Percentiles rank a stretch among this genome's conserved stretches.
These are phyloP conservation scores for Campylomormyrus numenius DNA, from an alignment of 2,113 vertebrate genomes.

Conservation along the genomic window DNA sequence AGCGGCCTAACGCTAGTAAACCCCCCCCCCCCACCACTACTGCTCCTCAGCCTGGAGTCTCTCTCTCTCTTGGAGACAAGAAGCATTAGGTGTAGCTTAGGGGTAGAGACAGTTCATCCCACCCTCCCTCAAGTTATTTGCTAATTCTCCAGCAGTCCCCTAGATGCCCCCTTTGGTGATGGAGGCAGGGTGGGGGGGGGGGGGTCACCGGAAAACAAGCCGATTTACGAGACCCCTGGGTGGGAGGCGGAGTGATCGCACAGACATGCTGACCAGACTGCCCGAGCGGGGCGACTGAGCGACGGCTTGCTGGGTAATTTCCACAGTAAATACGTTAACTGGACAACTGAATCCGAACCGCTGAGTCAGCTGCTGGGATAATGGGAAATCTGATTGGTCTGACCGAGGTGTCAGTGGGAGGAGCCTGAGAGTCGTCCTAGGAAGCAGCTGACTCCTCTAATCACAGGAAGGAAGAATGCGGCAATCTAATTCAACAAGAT, in stretches of 20 bases:
- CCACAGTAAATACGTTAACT: constrained; percentile 49
- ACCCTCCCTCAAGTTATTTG: background rate
- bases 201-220: background rate
- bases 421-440: constrained; percentile 14
- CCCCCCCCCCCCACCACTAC: background rate
- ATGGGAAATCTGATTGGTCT: constrained; percentile 25
- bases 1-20: background rate
- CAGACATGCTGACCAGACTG: constrained; percentile 54
- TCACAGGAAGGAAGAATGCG: constrained; percentile 36
- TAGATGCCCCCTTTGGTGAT: background rate
- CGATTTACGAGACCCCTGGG: constrained; percentile 51
- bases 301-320: constrained; percentile 42
- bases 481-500: constrained; percentile 33
- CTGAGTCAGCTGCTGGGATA: constrained; percentile 19
- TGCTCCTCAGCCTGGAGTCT: background rate
- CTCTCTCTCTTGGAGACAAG: background rate
- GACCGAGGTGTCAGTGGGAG: constrained; percentile 38
- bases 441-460: constrained; percentile 40
- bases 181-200: too few species aligned
- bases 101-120: background rate
- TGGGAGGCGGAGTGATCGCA: constrained; percentile 44
- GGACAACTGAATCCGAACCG: constrained; percentile 30
- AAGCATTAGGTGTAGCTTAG: background rate
- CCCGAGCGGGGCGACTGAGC: constrained; percentile 36
- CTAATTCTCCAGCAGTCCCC: background rate